Base-by-base conservation (phyloP, 2,113 vertebrate genomes). In the Australoheros scitulus region DNA sequence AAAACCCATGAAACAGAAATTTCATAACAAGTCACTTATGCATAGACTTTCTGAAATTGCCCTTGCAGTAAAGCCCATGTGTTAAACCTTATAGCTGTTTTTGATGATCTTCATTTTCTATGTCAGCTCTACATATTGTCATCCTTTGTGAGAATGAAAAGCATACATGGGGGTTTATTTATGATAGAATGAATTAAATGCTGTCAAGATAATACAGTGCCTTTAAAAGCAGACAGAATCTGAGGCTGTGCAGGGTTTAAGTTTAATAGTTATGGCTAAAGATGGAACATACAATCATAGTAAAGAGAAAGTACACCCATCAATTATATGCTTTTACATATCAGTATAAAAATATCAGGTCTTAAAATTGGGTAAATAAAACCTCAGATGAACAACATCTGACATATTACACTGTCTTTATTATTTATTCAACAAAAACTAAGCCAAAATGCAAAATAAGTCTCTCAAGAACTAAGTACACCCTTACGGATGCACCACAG, bases 261-360 rank as follows among this genome's bases (percentile, higher is more conserved):
- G 57, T 79, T 47, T 5, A 20, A 65, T 26, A 81, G 72, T 78
- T 56, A 29, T 55, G 32, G 24, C 79, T 85, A 43, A 56, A 38
- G 61, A 57, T 79, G 56, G 80, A 79, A 76, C 22, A 29, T 34
- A 5, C 43, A 47, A 5, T 14, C 43, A 15, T 47, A 13, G 13
- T 15, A 47, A 47, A 43, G 15, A 14, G 43, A 47, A 47, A 47
- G 13, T 15, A 43, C 41, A 4, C 41, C 41, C 11, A 3, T 43
- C 11, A 43, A 4, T 43, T 43, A 1, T 43, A 43, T 14, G 41
- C 11, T 13, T 43, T 43, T 43, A 43, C 41, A 43, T 43, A 43
- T 43, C 11, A 43, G 41, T 11, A 43, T 11, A 43, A 43, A 43
- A 43, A 43, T 47, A 47, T 13, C 1, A 14, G 43, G 13, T 15